Evolutionary conservation across 2,113 vertebrate species (phyloP).

Genomic region (Channa maculata): DNA sequence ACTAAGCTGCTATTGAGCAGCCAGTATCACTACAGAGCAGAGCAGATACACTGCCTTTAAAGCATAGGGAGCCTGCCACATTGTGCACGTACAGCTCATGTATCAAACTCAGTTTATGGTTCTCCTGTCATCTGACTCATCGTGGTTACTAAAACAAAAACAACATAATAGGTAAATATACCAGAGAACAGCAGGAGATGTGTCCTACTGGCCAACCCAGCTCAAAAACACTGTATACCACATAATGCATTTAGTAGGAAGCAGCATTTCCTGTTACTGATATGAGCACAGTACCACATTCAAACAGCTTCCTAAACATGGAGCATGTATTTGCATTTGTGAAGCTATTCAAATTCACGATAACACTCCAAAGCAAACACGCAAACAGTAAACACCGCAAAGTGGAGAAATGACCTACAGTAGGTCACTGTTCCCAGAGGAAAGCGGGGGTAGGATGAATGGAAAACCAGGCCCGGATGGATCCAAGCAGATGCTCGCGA

Average conservation of each 20-base stretch:
- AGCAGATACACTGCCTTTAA: constrained; percentile 42
- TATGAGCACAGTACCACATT: constrained; percentile 56
- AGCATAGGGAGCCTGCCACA: constrained; percentile 37
- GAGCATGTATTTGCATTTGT: constrained; percentile 64
- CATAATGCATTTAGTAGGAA: constrained; percentile 38
- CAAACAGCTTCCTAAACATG: constrained; percentile 49
- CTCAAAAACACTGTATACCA: constrained; percentile 25
- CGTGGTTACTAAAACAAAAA: not conserved
- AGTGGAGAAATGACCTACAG: constrained; percentile 69
- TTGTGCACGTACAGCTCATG: constrained; percentile 17
- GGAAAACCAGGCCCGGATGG: constrained; percentile 58
- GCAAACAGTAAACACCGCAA: constrained; percentile 51
- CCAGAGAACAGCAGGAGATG: not conserved
- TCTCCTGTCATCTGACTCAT: constrained; percentile 4
- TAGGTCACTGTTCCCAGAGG: constrained; percentile 67
- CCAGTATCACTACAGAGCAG: constrained; percentile 36
- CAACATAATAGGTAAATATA: not conserved
- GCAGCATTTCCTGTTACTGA: constrained; percentile 47
- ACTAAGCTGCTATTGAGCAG: constrained; percentile 58
- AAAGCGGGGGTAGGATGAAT: constrained; percentile 12
- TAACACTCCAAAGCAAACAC: constrained; percentile 30
- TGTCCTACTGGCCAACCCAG: constrained; percentile 3
- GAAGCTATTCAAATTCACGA: constrained; percentile 61
- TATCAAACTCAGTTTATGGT: not conserved
- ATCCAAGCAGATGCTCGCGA: constrained; percentile 55